phyloP scores from a whole-genome alignment of 2,888 invertebrate genomes.

The Rosalia funebris region DNA sequence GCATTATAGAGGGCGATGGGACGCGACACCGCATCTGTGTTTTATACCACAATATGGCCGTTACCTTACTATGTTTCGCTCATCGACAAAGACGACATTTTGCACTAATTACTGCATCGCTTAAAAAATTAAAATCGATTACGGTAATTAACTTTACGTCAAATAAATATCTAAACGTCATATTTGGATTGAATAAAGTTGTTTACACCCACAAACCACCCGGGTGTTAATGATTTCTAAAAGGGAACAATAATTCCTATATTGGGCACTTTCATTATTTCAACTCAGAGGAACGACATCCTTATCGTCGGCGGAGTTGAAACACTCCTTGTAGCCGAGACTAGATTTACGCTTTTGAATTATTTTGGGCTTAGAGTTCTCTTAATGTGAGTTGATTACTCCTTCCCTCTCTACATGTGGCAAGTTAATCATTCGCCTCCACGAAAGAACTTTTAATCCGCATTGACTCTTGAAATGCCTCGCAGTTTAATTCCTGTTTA shows the following conservation, averaged over 20 bases:
- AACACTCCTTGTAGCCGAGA: slow-evolving; percentile 2
- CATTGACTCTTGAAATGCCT: slow-evolving; percentile 24
- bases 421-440: slow-evolving; percentile 30
- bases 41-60: not conserved
- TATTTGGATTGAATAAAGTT: too few species aligned
- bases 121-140: too few species aligned
- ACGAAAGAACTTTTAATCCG: slow-evolving; percentile 27
- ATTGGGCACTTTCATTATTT: too few species aligned
- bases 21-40: not conserved
- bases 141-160: too few species aligned
- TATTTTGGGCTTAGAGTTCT: slow-evolving; percentile 31
- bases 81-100: not conserved
- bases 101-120: not conserved
- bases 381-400: slow-evolving; percentile 24
- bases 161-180: too few species aligned
- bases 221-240: too few species aligned
- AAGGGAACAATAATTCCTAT: too few species aligned
- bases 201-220: too few species aligned
- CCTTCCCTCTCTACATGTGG: slow-evolving; percentile 28
- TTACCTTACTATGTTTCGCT: slow-evolving; percentile 14
- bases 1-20: not conserved
- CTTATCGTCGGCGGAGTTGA: slow-evolving; percentile 1
- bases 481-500: not conserved
- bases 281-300: too few species aligned
- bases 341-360: slow-evolving; percentile 27